These are phyloP conservation scores for cattle (Bos taurus) DNA, from an alignment of 2,113 vertebrate genomes.

Conservation along the genomic window DNA sequence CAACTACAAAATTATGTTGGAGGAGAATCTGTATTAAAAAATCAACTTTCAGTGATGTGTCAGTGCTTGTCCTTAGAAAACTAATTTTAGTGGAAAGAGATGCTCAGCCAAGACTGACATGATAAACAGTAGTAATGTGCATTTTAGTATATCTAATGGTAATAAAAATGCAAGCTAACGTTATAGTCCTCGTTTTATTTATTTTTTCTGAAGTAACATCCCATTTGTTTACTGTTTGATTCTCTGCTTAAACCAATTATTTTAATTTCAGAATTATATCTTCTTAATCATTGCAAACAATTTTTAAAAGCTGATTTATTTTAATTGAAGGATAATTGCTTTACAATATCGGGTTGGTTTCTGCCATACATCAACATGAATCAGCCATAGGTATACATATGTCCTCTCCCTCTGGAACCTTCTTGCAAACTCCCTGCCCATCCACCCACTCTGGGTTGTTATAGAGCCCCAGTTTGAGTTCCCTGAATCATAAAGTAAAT, in stretches of 20 bases:
- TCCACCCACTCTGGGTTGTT: not conserved
- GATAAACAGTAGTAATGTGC: not conserved
- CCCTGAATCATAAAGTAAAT: not conserved
- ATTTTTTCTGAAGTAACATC: not conserved
- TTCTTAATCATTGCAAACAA: not conserved
- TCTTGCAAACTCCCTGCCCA: not conserved
- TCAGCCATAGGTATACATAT: not conserved
- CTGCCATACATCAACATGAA: not conserved
- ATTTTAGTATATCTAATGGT: not conserved
- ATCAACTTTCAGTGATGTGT: not conserved
- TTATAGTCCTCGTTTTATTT: not conserved
- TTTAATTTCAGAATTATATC: not conserved
- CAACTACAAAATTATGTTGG: not conserved
- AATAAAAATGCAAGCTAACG: slow-evolving; percentile 7
- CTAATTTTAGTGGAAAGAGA: not conserved
- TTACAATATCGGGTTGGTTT: not conserved
- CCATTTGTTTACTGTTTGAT: not conserved
- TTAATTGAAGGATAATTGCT: not conserved
- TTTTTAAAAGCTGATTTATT: not conserved
- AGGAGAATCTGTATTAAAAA: not conserved
- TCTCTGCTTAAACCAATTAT: not conserved
- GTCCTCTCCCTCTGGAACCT: not conserved
- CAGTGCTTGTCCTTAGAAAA: not conserved
- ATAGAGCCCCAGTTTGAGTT: not conserved
- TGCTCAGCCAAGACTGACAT: not conserved